Evolutionary conservation across 2,797 vertebrate species (phyloP).

Genomic region (Aplochiton taeniatus): DNA sequence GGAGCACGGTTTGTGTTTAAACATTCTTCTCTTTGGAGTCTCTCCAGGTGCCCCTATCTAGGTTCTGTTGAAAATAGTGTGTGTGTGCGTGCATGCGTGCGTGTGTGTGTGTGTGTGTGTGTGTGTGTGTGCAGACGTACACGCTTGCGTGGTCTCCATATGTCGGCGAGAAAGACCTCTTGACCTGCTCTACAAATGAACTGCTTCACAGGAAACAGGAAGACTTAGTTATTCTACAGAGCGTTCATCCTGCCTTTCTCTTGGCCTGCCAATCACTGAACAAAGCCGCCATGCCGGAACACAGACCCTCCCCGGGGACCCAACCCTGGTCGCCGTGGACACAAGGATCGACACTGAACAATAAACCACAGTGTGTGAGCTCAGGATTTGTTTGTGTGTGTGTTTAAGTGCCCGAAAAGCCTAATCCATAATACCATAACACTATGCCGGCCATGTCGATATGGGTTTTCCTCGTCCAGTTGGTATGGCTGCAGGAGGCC

Average conservation of each 20-base stretch:
- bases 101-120: conserved; percentile 31
- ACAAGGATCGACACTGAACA: not conserved
- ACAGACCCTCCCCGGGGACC: not conserved
- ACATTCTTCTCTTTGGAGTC: conserved; percentile 67
- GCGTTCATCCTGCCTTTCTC: conserved; percentile 39
- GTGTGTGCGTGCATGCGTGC: conserved; percentile 31
- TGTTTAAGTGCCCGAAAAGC: too few relatives aligned
- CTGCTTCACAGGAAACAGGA: conserved; percentile 42
- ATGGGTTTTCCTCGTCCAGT: too few relatives aligned
- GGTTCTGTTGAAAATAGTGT: not conserved
- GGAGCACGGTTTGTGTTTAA: conserved; percentile 68
- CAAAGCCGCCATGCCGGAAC: not conserved
- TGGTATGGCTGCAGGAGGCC: too few relatives aligned
- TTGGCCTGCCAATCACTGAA: conserved; percentile 8
- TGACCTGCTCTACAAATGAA: conserved; percentile 22
- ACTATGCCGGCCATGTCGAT: too few relatives aligned
- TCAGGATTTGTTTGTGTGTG: too few relatives aligned
- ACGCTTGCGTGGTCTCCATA: not conserved
- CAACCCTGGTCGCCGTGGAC: conserved; percentile 3
- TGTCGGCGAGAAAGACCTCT: conserved; percentile 3
- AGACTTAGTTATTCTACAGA: conserved; percentile 39
- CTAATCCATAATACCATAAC: too few relatives aligned
- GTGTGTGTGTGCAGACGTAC: not conserved
- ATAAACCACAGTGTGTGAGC: not conserved
- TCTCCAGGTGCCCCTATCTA: conserved; percentile 68